These are phyloP conservation scores for Luehdorfia chinensis DNA, from an alignment of 1,140 invertebrate species.

Conservation along the genomic window DNA sequence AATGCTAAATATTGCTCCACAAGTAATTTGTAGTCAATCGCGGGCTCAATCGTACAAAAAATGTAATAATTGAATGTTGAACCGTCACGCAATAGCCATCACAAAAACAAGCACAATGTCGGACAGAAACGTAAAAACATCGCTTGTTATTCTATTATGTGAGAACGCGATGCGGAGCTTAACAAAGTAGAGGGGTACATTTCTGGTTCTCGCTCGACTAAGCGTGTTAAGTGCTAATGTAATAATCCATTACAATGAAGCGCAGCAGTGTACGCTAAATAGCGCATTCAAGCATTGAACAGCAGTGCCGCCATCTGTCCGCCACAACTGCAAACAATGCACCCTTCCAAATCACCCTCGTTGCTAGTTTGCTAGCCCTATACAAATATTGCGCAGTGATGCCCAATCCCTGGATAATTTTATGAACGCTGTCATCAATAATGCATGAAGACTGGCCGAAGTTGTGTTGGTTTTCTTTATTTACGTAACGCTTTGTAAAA, in stretches of 20 bases:
- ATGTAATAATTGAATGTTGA: conserved; percentile 43
- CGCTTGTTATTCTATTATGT: conserved; percentile 47
- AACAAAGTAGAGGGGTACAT: conserved; percentile 49
- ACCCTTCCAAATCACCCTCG: conserved; percentile 65
- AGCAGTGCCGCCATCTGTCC: conserved; percentile 61
- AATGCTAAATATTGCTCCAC: too few relatives aligned
- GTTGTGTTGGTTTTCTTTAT: not conserved
- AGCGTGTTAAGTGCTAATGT: conserved; percentile 74
- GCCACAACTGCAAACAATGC: conserved; percentile 58
- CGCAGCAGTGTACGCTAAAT: conserved; percentile 65
- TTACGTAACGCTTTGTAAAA: conserved; percentile 7
- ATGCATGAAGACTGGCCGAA: conserved; percentile 11
- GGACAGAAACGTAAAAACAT: conserved; percentile 36
- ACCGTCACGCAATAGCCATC: conserved; percentile 30
- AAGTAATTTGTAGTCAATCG: too few relatives aligned
- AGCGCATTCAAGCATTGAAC: conserved; percentile 66
- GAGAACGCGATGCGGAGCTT: conserved; percentile 30
- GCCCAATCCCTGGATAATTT: conserved; percentile 39
- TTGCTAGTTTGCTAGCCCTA: conserved; percentile 61
- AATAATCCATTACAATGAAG: conserved; percentile 75
- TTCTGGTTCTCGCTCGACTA: conserved; percentile 59
- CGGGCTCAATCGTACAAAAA: not conserved
- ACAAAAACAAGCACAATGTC: conserved; percentile 32
- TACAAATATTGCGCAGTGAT: conserved; percentile 60
- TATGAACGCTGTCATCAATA: conserved; percentile 19